Evolutionary conservation across 2,113 vertebrate genomes (phyloP).

Genomic region (Psilopogon haemacephalus): DNA sequence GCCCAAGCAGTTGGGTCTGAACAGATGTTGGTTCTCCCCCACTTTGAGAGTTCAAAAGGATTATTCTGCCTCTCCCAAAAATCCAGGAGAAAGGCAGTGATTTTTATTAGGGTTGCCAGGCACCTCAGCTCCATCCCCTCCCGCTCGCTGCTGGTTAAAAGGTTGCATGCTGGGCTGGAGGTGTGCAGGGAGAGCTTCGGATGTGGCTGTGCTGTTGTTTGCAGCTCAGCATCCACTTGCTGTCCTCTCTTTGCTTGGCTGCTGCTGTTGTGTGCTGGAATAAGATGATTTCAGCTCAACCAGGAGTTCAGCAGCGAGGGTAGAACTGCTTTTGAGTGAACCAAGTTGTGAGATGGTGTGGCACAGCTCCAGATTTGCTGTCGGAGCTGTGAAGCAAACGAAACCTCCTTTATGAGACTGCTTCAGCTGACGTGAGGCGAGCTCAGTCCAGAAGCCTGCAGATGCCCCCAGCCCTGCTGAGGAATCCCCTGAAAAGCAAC

Average conservation of each 20-base stretch:
- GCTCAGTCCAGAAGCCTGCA: not conserved
- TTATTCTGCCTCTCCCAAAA: slow-evolving; percentile 40
- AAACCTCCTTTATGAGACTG: not conserved
- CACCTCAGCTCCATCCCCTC: slow-evolving; percentile 9
- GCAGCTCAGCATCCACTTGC: slow-evolving; percentile 24
- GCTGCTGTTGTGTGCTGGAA: not conserved
- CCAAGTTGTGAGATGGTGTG: not conserved
- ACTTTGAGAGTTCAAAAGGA: slow-evolving; percentile 52
- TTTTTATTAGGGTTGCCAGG: slow-evolving; percentile 25
- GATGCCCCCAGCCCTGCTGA: not conserved
- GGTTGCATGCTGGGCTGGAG: slow-evolving; percentile 25
- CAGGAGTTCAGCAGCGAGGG: not conserved
- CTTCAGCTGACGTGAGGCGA: not conserved
- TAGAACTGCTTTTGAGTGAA: not conserved
- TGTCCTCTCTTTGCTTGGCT: not conserved
- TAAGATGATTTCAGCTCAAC: not conserved
- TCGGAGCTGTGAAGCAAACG: not conserved
- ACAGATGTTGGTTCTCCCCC: not conserved
- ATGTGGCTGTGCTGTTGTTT: not conserved
- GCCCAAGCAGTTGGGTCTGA: slow-evolving; percentile 31
- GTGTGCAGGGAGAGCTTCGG: not conserved
- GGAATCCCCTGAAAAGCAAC: not conserved
- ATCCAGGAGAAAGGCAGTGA: not conserved
- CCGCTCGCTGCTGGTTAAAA: slow-evolving; percentile 37
- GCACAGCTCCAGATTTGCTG: not conserved